Base-by-base conservation (phyloP, 1,140 invertebrate genomes). In the Orius insidiosus region DNA sequence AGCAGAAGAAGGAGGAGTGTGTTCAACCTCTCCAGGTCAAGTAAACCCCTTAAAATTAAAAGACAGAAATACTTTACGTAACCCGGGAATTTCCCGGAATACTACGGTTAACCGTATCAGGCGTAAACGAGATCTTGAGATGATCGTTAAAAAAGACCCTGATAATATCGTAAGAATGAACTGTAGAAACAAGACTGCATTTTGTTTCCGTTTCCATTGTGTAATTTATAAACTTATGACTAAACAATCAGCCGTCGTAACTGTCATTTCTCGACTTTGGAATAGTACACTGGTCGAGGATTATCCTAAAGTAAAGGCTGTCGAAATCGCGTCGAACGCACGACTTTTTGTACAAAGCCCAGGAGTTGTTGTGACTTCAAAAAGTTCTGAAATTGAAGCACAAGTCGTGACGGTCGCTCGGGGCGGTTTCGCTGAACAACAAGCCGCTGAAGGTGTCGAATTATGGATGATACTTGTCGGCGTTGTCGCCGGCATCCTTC, bases 281-380 rank as follows among this genome's bases (percentile, higher is more conserved):
- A 93, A 92, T 67, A 76, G 80, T 1, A 93, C 88, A 0, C 64
- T 95, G 9, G 77, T 86, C 1, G 79, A 85, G 58, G 82, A 92
- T 60, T 90, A 88, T 63, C 77, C 81, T 0, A 69, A 76, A 38
- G 82, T 88, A n/a, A 78, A 86, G 58, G 70, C 74, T 36, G 85
- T 93, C 0, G 71, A 72, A 53, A 87, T 92, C 42, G 70, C 73
- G 24, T 92, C 87, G 0, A 69, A 68, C 41, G 87, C 83, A 1
- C 68, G 67, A 52, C 75, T 92, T 30, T 60, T 72, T 50, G 74
- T 92, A 51, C 75, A 78, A 9, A 11, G 7, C 9, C 60, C 68
- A 0, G 69, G 75, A 48, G 69, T 75, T 46, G 73, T 78, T 18
- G 78, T 90, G 43, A 72, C 79, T 50, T 78, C 86, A 54, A 72